Evolutionary conservation across 2,113 vertebrate genomes (phyloP).

Genomic region (Rousettus leschenaultii): DNA sequence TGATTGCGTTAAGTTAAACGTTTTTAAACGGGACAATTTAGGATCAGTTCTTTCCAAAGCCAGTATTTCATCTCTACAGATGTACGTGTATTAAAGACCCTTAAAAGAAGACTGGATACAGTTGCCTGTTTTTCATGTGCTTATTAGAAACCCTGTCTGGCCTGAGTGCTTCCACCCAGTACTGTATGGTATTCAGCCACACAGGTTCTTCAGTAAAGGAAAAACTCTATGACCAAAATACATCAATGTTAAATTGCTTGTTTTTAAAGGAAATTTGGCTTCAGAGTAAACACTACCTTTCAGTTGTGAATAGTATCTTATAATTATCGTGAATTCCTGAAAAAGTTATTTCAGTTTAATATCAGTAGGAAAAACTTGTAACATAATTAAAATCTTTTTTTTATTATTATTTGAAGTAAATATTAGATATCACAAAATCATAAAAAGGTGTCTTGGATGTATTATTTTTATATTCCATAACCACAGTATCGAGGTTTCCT

Average conservation of each 20-base stretch:
- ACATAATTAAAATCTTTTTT: not conserved
- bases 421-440: not conserved
- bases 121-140: not conserved
- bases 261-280: not conserved
- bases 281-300: not conserved
- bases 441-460: not conserved
- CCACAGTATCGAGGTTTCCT: not conserved
- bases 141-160: not conserved
- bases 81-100: not conserved
- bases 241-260: not conserved
- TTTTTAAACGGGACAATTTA: not conserved
- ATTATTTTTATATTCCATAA: not conserved
- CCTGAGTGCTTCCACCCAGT: not conserved
- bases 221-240: not conserved
- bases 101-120: not conserved
- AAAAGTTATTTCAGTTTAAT: not conserved
- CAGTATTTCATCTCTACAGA: not conserved
- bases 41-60: not conserved
- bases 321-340: not conserved
- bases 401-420: not conserved
- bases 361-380: not conserved
- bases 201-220: not conserved
- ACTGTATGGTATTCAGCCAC: not conserved
- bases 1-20: not conserved
- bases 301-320: not conserved